Evolutionary conservation across 1,140 invertebrate genomes (phyloP).

Genomic region (Caerostris extrusa): DNA sequence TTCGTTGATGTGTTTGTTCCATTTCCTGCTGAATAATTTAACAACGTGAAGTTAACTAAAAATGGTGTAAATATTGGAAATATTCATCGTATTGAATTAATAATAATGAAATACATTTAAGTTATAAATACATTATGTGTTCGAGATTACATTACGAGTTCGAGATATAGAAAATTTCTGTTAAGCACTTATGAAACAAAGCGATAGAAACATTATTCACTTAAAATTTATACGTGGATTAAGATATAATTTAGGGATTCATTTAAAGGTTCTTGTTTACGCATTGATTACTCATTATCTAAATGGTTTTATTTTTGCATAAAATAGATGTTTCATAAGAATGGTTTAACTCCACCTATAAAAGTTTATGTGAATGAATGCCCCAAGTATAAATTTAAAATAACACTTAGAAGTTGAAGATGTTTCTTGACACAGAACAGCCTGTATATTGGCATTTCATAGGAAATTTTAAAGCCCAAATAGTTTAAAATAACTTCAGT

Average conservation of each 20-base stretch:
- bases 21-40: slow-evolving; percentile 29
- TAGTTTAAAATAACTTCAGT: slow-evolving; percentile 3
- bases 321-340: too few relatives aligned
- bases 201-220: not conserved
- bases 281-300: too few relatives aligned
- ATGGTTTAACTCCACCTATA: too few relatives aligned
- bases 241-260: too few relatives aligned
- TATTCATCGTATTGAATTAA: not conserved
- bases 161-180: not conserved
- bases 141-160: too few relatives aligned
- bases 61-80: not conserved
- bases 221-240: too few relatives aligned
- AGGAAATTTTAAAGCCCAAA: not conserved
- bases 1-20: not conserved
- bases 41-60: not conserved
- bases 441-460: slow-evolving; percentile 3
- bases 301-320: too few relatives aligned
- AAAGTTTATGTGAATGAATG: too few relatives aligned
- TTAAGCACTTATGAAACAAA: not conserved
- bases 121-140: not conserved
- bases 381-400: too few relatives aligned
- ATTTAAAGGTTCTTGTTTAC: too few relatives aligned
- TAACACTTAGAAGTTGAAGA: too few relatives aligned
- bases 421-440: not conserved
- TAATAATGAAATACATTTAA: not conserved